These are phyloP conservation scores for Byasa hedistus DNA, from an alignment of 2,888 invertebrate genomes.

Conservation along the genomic window DNA sequence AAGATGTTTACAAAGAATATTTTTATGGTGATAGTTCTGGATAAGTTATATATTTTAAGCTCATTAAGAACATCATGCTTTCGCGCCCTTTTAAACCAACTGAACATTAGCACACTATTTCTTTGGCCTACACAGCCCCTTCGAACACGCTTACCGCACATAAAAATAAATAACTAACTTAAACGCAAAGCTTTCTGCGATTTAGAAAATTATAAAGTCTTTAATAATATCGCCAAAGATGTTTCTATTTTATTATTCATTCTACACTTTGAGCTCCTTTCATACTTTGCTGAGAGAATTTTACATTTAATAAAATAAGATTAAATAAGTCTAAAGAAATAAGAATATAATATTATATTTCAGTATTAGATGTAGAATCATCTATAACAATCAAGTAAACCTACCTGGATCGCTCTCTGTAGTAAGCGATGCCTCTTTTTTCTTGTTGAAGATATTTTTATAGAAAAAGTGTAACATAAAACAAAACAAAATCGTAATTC, in stretches of 20 bases:
- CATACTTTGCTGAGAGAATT: not conserved
- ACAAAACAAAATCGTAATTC: constrained; percentile 57
- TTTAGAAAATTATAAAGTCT: not conserved
- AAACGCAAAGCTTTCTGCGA: too few relatives aligned
- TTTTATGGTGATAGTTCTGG: too few relatives aligned
- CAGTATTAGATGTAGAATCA: not conserved
- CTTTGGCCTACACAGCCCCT: too few relatives aligned
- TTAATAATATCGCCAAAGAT: not conserved
- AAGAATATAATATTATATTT: not conserved
- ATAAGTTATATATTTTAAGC: too few relatives aligned
- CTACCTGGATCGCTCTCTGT: constrained; percentile 65
- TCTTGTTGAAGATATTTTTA: constrained; percentile 60
- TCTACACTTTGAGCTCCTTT: too few relatives aligned
- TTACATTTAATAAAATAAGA: not conserved
- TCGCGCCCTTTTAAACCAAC: too few relatives aligned
- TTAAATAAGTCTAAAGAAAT: not conserved
- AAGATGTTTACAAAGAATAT: too few relatives aligned
- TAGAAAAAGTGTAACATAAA: constrained; percentile 63
- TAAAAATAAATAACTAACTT: too few relatives aligned
- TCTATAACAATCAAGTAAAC: constrained; percentile 33
- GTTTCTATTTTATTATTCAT: too few relatives aligned
- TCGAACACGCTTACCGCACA: too few relatives aligned
- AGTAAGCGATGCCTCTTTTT: constrained; percentile 61
- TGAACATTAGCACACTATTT: too few relatives aligned
- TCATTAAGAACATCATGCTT: too few relatives aligned